Evolutionary conservation across 2,797 vertebrate species (phyloP), one percentile per base, ranked within the genome.

Genomic region (Anas acuta): DNA sequence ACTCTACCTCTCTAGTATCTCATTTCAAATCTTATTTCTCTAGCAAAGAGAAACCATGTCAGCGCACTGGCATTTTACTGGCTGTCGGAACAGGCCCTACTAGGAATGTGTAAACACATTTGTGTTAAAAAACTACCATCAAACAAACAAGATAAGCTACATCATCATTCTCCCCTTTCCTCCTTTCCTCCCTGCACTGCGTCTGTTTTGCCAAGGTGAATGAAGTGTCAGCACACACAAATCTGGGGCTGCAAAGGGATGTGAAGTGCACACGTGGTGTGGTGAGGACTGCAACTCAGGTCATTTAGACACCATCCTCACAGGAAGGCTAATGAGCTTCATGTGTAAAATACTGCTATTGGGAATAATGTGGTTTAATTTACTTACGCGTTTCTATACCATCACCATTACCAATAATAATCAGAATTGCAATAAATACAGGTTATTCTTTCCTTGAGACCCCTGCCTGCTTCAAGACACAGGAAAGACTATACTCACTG

Each of bases 331-430:
- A 18, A 53, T 71, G 3, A 20, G 67, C 13, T 47, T 62, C 20
- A 18, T 2, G 22, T 56, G 11, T 41, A 75, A 86, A 81, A 75
- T 33, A 30, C 37, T 51, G 12, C 11, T 9, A 54, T 28, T 60
- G 37, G 30, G 32, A 22, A 81, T 53, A 43, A 26, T 0, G 0
- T 23, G 12, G 39, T 37, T 53, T 67, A 47, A 82, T 67, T 64
- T 43, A 60, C 13, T 35, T 70, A 45, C 8, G 15, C 1, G 1
- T 84, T 88, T 72, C 49, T 49, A 7, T 25, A 65, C 7, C 8
- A 74, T 9, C 47, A 15, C 54, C 7, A 19, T 61, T 57, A 53
- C 25, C 26, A 77, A 13, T 43, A 71, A 75, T 20, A 43, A 73
- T 1, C 1, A 17, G 28, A 85, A 75, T 6, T 49, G 10, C 25